Evolutionary conservation across 2,888 invertebrate genomes (phyloP).

Genomic region (Trissolcus japonicus): DNA sequence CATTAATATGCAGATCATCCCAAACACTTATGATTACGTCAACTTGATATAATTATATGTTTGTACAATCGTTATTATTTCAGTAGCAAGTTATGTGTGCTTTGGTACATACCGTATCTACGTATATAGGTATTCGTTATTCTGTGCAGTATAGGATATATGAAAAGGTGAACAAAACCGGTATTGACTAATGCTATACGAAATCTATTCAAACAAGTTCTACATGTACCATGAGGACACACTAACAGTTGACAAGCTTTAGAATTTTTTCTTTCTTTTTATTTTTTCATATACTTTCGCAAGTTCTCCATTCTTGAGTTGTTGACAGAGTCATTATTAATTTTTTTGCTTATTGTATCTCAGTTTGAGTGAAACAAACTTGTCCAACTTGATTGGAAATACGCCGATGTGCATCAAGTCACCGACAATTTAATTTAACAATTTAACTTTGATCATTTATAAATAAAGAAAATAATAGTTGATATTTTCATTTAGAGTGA

Average conservation of each 20-base stretch:
- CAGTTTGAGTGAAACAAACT: too few species aligned
- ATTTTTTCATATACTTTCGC: neutral
- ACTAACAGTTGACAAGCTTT: slow-evolving; percentile 26
- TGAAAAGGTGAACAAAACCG: slow-evolving; percentile 65
- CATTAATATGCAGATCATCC: slow-evolving; percentile 18
- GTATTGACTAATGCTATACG: slow-evolving; percentile 66
- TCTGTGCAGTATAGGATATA: slow-evolving; percentile 18
- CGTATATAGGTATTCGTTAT: slow-evolving; percentile 36
- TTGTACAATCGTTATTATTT: slow-evolving; percentile 24
- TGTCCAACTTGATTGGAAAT: too few species aligned
- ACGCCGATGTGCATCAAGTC: neutral
- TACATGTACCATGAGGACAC: slow-evolving; percentile 27
- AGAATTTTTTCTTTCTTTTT: slow-evolving; percentile 10
- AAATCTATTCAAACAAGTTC: slow-evolving; percentile 65
- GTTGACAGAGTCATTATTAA: neutral
- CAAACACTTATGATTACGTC: slow-evolving; percentile 9
- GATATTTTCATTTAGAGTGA: too few species aligned
- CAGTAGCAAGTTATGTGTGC: slow-evolving; percentile 8
- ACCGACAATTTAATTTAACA: too few species aligned
- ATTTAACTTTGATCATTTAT: too few species aligned
- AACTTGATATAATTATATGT: slow-evolving; percentile 29
- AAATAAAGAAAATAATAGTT: too few species aligned
- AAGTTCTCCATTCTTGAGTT: neutral
- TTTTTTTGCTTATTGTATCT: neutral
- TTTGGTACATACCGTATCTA: slow-evolving; percentile 27